phyloP scores from a whole-genome alignment of 2,888 invertebrate species.

The Callosobruchus maculatus region DNA sequence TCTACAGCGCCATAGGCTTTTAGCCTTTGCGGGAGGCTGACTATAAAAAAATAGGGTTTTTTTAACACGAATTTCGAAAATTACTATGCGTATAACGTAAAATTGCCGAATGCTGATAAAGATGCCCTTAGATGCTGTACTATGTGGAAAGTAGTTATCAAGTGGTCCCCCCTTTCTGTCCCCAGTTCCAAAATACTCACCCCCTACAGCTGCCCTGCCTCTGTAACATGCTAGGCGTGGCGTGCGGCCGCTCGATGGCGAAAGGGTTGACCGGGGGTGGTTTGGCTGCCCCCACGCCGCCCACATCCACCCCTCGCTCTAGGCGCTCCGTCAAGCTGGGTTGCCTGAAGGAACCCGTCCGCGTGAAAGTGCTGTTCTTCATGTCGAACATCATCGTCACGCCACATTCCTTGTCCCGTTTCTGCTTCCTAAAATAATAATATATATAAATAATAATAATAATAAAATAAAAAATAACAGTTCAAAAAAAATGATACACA shows the following conservation, averaged over 20 bases:
- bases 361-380: constrained; percentile 86
- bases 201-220: constrained; percentile 94
- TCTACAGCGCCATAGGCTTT: too few species aligned
- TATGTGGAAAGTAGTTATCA: too few species aligned
- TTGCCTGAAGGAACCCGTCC: constrained; percentile 86
- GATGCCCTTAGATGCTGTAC: too few species aligned
- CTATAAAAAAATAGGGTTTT: too few species aligned
- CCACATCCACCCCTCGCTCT: constrained; percentile 40
- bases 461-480: background rate
- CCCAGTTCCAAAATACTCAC: constrained; percentile 6
- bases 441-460: background rate
- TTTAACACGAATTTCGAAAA: too few species aligned
- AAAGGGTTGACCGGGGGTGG: constrained; percentile 80
- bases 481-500: too few species aligned
- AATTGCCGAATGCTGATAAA: too few species aligned
- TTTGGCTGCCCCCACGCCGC: constrained; percentile 27
- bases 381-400: constrained; percentile 91
- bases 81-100: too few species aligned
- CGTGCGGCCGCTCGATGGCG: constrained; percentile 93
- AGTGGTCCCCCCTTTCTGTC: background rate
- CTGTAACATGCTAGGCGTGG: constrained; percentile 90
- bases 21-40: too few species aligned
- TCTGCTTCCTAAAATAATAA: constrained; percentile 69
- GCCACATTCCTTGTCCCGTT: constrained; percentile 93
- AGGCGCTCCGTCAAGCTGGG: constrained; percentile 76